These are phyloP conservation scores for Dendrolimus kikuchii DNA, from an alignment of 1,140 invertebrate genomes.

Conservation along the genomic window DNA sequence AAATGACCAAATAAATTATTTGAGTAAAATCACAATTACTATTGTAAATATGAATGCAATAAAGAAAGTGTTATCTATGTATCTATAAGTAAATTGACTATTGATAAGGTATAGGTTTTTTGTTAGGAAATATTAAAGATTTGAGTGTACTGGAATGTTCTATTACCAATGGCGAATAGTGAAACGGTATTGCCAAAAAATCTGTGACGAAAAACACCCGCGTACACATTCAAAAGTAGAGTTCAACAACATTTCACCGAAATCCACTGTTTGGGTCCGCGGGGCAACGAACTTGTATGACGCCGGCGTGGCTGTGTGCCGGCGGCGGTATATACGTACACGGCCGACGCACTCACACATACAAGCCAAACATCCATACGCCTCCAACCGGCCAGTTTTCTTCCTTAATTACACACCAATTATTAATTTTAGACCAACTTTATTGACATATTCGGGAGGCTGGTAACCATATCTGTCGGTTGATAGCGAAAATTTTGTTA, in stretches of 20 bases:
- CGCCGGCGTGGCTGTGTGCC: constrained; percentile 47
- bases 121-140: background rate
- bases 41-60: too few relatives aligned
- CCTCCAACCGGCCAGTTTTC: constrained; percentile 36
- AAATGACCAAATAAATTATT: background rate
- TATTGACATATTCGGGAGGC: constrained; percentile 19
- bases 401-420: constrained; percentile 49
- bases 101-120: too few relatives aligned
- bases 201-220: constrained; percentile 21
- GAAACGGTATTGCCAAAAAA: constrained; percentile 26
- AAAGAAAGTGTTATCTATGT: too few relatives aligned
- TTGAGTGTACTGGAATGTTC: constrained; percentile 6
- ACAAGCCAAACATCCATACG: constrained; percentile 19
- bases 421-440: constrained; percentile 29
- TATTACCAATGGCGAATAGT: constrained; percentile 13
- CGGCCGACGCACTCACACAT: constrained; percentile 41
- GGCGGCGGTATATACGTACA: constrained; percentile 34
- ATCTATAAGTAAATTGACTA: too few relatives aligned
- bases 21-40: background rate
- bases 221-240: constrained; percentile 52
- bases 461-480: background rate
- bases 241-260: constrained; percentile 70
- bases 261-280: constrained; percentile 67
- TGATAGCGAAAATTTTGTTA: constrained; percentile 23
- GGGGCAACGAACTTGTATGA: constrained; percentile 56